A percentile compares a stretch with the other conserved stretches of the same genome.
phyloP scores from a whole-genome alignment of 2,888 invertebrate genomes.

The Cremastobaeus sp. region DNA sequence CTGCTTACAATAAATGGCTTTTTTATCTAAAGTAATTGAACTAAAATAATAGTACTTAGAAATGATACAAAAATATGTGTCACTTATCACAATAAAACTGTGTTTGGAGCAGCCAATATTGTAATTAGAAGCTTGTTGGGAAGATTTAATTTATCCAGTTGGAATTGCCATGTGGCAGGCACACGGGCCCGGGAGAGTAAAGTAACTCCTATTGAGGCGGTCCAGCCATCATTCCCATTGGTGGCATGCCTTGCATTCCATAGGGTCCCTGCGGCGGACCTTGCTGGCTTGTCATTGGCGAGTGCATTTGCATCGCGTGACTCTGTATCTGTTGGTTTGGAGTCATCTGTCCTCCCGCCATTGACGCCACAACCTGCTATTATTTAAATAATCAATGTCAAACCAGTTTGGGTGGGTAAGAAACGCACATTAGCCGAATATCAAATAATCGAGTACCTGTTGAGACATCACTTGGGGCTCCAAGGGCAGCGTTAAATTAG shows the following conservation, averaged over 20 bases:
- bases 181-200: slow-evolving; percentile 68
- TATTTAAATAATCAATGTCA: slow-evolving; percentile 13
- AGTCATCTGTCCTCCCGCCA: slow-evolving; percentile 79
- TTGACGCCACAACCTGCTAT: slow-evolving; percentile 78
- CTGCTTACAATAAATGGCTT: too few species aligned
- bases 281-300: slow-evolving; percentile 79
- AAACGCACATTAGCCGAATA: too few species aligned
- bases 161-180: slow-evolving; percentile 64
- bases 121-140: too few species aligned
- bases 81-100: too few species aligned
- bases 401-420: too few species aligned
- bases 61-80: too few species aligned
- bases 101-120: too few species aligned
- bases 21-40: too few species aligned
- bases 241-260: slow-evolving; percentile 74
- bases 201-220: slow-evolving; percentile 75
- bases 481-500: slow-evolving; percentile 89
- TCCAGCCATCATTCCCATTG: slow-evolving; percentile 76
- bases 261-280: slow-evolving; percentile 75
- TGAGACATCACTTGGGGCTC: slow-evolving; percentile 83
- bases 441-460: slow-evolving; percentile 63
- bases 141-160: slow-evolving; percentile 64
- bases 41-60: too few species aligned
- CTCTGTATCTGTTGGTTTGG: slow-evolving; percentile 81
- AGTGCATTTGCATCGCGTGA: slow-evolving; percentile 81